These are phyloP conservation scores for Etheostoma nigrum DNA, from an alignment of 2,797 vertebrate species.

Conservation along the genomic window DNA sequence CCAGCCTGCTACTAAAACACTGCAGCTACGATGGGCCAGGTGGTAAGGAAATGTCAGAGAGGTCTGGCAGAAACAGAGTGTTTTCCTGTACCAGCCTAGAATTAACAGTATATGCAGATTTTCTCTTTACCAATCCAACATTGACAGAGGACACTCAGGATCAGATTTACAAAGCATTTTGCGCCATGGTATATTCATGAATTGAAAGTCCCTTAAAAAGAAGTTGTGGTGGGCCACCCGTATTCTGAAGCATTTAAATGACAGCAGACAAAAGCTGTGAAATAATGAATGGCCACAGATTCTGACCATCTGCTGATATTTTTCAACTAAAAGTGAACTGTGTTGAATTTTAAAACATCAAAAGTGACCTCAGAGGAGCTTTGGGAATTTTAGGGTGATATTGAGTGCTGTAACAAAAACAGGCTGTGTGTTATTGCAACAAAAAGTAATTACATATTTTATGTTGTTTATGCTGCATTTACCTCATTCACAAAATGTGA, in stretches of 20 bases:
- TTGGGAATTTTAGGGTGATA: not conserved
- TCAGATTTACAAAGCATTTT: constrained; percentile 3
- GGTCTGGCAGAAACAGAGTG: constrained; percentile 26
- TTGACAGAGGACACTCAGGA: constrained; percentile 3
- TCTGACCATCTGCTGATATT: not conserved
- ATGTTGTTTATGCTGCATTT: not conserved
- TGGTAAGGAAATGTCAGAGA: constrained; percentile 56
- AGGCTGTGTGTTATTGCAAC: not conserved
- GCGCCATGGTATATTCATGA: not conserved
- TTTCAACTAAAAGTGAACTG: not conserved
- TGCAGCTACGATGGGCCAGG: constrained; percentile 30
- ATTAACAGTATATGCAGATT: constrained; percentile 11
- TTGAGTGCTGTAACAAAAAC: not conserved
- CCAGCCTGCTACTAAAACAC: constrained; percentile 33
- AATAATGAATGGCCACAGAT: not conserved
- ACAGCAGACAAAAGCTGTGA: constrained; percentile 4
- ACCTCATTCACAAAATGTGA: not conserved
- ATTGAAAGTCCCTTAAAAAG: not conserved
- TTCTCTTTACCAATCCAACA: constrained; percentile 8
- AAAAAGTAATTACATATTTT: not conserved
- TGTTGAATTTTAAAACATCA: not conserved
- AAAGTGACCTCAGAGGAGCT: not conserved
- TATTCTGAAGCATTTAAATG: constrained; percentile 1
- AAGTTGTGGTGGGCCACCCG: not conserved
- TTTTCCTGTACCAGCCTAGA: constrained; percentile 13